phyloP scores from a whole-genome alignment of 1,140 invertebrate species.

The Euborellia annulipes region DNA sequence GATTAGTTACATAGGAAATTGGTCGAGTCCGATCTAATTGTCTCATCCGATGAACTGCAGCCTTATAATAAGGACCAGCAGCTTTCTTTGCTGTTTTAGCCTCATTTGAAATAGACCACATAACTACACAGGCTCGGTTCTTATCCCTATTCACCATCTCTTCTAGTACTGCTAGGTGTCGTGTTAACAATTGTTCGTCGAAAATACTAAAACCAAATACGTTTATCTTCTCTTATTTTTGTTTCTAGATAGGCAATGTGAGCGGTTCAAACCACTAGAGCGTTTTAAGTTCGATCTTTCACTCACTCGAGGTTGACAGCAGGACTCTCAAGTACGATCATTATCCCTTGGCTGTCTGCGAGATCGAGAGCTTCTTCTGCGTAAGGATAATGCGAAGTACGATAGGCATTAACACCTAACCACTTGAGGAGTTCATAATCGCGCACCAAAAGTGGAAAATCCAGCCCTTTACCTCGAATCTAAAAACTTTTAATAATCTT shows the following conservation, averaged over 20 bases:
- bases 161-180: constrained; percentile 32
- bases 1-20: constrained; percentile 17
- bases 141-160: constrained; percentile 39
- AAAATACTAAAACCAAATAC: constrained; percentile 3
- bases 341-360: constrained; percentile 43
- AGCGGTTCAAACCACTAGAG: no score
- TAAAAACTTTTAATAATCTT: no score
- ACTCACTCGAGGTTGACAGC: constrained; percentile 38
- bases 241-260: no score
- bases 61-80: constrained; percentile 33
- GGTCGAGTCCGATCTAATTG: constrained; percentile 15
- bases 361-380: constrained; percentile 48
- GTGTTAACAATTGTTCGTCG: constrained; percentile 23
- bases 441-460: constrained; percentile 36
- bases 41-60: constrained; percentile 12
- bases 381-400: constrained; percentile 56
- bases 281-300: no score
- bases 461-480: constrained; percentile 39
- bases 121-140: constrained; percentile 38
- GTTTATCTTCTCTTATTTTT: no score
- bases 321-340: constrained; percentile 48
- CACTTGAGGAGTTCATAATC: constrained; percentile 47
- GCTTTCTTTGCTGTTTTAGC: constrained; percentile 26
- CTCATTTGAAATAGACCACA: constrained; percentile 48
- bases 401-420: constrained; percentile 46